Evolutionary conservation across 1,140 invertebrate genomes (phyloP).

Genomic region (Drosophila mojavensis): DNA sequence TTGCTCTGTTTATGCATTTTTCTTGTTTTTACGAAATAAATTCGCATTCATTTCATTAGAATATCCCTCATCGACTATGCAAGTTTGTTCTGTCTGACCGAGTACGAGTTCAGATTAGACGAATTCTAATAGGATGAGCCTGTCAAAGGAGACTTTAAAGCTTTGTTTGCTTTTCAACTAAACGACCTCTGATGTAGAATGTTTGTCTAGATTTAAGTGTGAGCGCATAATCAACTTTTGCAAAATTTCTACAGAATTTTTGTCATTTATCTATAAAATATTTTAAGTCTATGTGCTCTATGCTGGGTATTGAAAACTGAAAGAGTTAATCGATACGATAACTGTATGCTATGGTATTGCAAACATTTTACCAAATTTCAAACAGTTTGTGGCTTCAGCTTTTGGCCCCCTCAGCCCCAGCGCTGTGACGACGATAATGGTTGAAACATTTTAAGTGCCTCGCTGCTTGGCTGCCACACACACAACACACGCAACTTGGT

Average conservation of each 20-base stretch:
- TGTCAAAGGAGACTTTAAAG: neutral
- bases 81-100: too few species aligned
- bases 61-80: neutral
- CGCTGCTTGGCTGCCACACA: conserved; percentile 1
- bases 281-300: too few species aligned
- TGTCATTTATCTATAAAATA: too few species aligned
- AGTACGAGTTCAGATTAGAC: too few species aligned
- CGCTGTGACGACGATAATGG: conserved; percentile 54
- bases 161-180: neutral
- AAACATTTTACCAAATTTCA: conserved; percentile 1
- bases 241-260: too few species aligned
- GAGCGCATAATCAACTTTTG: neutral
- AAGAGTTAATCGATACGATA: neutral
- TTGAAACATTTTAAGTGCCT: conserved; percentile 65
- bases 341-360: neutral
- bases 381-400: neutral
- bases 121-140: too few species aligned
- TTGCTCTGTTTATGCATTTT: too few species aligned
- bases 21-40: too few species aligned
- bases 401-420: neutral
- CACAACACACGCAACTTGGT: conserved; percentile 12
- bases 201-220: neutral
- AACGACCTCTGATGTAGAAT: neutral
- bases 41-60: neutral
- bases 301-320: too few species aligned